Conservation (phyloP, 2,888 invertebrate species). For the Ennomos fuscantarius region DNA sequence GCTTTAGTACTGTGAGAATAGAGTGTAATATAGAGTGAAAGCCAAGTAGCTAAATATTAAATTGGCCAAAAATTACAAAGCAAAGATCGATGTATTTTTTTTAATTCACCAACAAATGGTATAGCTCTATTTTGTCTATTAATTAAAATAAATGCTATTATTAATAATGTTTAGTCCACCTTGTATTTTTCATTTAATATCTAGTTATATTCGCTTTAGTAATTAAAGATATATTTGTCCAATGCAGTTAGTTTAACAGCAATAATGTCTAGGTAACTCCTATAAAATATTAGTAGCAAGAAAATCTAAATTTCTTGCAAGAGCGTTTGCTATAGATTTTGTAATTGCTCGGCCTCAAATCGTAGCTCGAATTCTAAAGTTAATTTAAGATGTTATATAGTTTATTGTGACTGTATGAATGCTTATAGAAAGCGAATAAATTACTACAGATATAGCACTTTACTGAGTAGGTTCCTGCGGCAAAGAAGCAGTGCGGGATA, state of each 20-base stretch:
- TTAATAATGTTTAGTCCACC: neutral
- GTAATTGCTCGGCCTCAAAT: constrained; percentile 34
- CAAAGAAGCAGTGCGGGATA: no score
- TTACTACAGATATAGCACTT: no score
- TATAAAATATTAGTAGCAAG: constrained; percentile 10
- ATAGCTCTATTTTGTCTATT: neutral
- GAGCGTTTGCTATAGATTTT: constrained; percentile 1
- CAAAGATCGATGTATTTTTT: constrained; percentile 15
- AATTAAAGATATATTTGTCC: neutral
- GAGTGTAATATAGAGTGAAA: no score
- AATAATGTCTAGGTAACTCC: neutral
- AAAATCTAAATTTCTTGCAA: constrained; percentile 1
- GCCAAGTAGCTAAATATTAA: constrained; percentile 8
- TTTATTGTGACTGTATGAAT: neutral
- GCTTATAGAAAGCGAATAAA: neutral
- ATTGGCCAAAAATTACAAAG: constrained; percentile 33
- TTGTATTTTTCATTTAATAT: constrained; percentile 1
- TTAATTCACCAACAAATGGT: neutral
- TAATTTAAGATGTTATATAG: constrained; percentile 34
- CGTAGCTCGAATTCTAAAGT: constrained; percentile 50
- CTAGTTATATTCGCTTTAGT: no score
- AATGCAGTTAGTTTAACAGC: constrained; percentile 10
- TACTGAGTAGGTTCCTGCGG: no score
- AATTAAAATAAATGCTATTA: neutral
- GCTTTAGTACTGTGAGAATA: no score